These are phyloP conservation scores for Chiloscyllium punctatum DNA, from an alignment of 2,797 vertebrate species.

Conservation along the genomic window DNA sequence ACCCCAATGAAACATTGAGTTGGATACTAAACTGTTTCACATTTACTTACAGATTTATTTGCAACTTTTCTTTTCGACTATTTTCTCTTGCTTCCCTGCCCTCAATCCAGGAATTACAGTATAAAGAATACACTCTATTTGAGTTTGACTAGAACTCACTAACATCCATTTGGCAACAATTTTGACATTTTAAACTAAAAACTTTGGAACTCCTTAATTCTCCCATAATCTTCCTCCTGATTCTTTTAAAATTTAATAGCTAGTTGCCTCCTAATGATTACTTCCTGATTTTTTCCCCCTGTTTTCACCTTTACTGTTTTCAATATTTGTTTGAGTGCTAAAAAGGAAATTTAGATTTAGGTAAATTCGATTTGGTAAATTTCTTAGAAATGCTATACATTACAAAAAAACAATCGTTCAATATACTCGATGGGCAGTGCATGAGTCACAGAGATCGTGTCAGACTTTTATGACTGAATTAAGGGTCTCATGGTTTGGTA, in stretches of 20 bases:
- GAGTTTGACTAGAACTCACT: not conserved
- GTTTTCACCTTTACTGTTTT: not conserved
- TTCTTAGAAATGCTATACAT: not conserved
- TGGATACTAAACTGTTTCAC: not conserved
- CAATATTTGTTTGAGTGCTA: not conserved
- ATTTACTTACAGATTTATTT: not conserved
- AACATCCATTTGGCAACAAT: not conserved
- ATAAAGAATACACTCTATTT: not conserved
- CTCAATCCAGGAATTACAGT: not conserved
- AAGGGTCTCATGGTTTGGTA: not conserved
- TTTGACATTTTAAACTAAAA: not conserved
- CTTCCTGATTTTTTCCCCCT: not conserved
- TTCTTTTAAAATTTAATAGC: not conserved
- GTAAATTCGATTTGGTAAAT: not conserved
- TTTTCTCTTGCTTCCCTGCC: not conserved
- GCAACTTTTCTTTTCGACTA: not conserved
- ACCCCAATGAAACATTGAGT: not conserved
- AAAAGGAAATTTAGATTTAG: slow-evolving; percentile 1
- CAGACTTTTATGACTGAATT: not conserved
- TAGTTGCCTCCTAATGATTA: not conserved
- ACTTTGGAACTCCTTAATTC: not conserved
- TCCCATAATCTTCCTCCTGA: not conserved
- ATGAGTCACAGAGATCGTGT: not conserved
- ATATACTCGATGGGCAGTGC: not conserved
- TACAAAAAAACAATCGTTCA: not conserved